Evolutionary conservation across 2,113 vertebrate species (phyloP).

Genomic region (Oplegnathus fasciatus): DNA sequence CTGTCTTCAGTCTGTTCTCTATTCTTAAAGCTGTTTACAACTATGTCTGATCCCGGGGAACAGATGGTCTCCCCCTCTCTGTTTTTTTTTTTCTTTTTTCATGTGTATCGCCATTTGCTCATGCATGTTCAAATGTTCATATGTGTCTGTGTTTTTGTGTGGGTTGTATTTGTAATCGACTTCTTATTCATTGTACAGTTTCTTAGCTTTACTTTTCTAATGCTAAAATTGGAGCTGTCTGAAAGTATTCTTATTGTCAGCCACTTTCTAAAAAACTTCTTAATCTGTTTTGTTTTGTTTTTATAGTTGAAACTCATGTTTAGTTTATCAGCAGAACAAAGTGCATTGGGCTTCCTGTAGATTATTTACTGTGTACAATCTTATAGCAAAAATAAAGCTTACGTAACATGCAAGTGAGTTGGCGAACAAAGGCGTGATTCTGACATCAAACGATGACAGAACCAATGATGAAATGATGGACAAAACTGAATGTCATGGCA

Average conservation of each 20-base stretch:
- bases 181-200: not conserved
- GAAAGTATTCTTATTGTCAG: no score
- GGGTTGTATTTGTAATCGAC: not conserved
- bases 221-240: not conserved
- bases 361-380: not conserved
- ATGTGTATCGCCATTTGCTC: conserved; percentile 39
- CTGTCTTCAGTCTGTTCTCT: conserved; percentile 64
- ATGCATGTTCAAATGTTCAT: conserved; percentile 36
- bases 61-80: conserved; percentile 67
- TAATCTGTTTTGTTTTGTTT: not conserved
- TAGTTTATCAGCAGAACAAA: conserved; percentile 29
- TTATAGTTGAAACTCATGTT: not conserved
- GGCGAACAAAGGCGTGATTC: not conserved
- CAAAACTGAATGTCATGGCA: conserved; percentile 5
- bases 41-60: conserved; percentile 62
- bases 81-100: conserved; percentile 20
- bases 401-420: conserved; percentile 3
- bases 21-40: conserved; percentile 77
- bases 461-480: conserved; percentile 2
- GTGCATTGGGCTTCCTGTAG: not conserved
- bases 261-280: conserved; percentile 5
- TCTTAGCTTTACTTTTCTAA: conserved; percentile 2
- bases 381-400: not conserved
- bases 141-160: conserved; percentile 10
- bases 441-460: not conserved